These are phyloP conservation scores for Melanerpes formicivorus DNA, from an alignment of 2,113 vertebrate genomes.

Conservation along the genomic window DNA sequence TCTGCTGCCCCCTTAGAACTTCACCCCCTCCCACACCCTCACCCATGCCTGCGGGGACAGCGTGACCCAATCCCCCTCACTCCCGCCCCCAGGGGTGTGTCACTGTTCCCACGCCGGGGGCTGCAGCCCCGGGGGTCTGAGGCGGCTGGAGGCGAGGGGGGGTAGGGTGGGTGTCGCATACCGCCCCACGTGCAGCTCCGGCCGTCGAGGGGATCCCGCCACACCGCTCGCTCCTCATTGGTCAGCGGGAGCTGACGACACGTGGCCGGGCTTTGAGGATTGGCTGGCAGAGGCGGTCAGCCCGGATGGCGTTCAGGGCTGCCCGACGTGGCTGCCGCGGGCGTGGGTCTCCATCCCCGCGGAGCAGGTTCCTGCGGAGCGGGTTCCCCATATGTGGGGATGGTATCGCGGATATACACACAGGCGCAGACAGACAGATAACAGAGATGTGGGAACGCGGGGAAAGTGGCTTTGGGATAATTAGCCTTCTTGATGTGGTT, in stretches of 20 bases:
- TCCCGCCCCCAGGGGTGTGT: not conserved
- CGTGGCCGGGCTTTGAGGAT: not conserved
- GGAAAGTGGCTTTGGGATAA: slow-evolving; percentile 64
- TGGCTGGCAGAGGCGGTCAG: not conserved
- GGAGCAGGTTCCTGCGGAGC: not conserved
- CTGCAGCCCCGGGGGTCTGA: not conserved
- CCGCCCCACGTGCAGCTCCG: not conserved
- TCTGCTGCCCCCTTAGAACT: not conserved
- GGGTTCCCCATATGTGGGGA: not conserved
- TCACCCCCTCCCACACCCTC: not conserved
- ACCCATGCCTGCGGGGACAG: not conserved
- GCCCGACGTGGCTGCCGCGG: not conserved
- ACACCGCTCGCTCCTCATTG: not conserved
- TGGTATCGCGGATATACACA: not conserved
- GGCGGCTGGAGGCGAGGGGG: not conserved
- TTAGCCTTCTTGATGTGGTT: slow-evolving; percentile 68
- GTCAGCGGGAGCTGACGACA: not conserved
- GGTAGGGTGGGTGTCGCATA: not conserved
- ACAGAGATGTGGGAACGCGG: slow-evolving; percentile 8
- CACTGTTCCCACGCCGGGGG: accelerated
- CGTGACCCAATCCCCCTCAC: not conserved
- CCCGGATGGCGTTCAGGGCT: not conserved
- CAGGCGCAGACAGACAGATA: not conserved
- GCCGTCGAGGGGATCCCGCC: slow-evolving; percentile 28
- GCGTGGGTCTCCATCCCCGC: not conserved